A percentile compares a stretch with the other conserved stretches of the same genome.
These are phyloP conservation scores for Sebastes fasciatus DNA, from an alignment of 2,113 vertebrate genomes.

Conservation along the genomic window DNA sequence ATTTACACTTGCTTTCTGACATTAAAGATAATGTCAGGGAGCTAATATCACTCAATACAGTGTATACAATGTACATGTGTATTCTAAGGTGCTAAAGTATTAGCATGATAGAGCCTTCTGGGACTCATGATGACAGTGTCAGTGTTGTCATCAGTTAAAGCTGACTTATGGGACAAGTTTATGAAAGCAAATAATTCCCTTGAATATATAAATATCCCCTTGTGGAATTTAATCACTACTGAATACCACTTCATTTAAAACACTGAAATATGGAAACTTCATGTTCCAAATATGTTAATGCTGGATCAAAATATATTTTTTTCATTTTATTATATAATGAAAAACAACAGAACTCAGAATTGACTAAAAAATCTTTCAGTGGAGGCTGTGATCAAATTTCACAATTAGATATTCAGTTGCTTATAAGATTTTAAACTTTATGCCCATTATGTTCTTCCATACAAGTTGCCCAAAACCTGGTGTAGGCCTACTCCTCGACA, in stretches of 20 bases:
- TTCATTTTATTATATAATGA: too few species aligned
- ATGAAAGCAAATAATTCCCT: slow-evolving; percentile 15
- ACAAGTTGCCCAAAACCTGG: too few species aligned
- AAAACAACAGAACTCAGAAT: too few species aligned
- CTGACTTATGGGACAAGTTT: slow-evolving; percentile 33
- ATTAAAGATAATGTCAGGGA: neutral
- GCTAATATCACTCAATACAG: neutral
- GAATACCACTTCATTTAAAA: neutral
- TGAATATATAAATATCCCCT: neutral
- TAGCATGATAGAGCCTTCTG: neutral
- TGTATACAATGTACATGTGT: neutral
- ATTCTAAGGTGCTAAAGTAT: neutral
- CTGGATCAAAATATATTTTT: too few species aligned
- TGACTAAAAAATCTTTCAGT: too few species aligned
- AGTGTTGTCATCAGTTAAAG: slow-evolving; percentile 37
- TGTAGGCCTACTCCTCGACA: too few species aligned
- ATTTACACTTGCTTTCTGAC: neutral
- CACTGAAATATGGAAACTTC: too few species aligned
- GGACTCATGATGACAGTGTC: neutral
- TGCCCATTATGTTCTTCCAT: too few species aligned
- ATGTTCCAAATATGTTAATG: too few species aligned
- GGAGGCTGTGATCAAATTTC: too few species aligned
- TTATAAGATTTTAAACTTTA: too few species aligned
- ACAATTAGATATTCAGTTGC: too few species aligned
- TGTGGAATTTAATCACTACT: neutral